phyloP scores from a whole-genome alignment of 1,140 invertebrate genomes.

The Aphelinus atriplicis region DNA sequence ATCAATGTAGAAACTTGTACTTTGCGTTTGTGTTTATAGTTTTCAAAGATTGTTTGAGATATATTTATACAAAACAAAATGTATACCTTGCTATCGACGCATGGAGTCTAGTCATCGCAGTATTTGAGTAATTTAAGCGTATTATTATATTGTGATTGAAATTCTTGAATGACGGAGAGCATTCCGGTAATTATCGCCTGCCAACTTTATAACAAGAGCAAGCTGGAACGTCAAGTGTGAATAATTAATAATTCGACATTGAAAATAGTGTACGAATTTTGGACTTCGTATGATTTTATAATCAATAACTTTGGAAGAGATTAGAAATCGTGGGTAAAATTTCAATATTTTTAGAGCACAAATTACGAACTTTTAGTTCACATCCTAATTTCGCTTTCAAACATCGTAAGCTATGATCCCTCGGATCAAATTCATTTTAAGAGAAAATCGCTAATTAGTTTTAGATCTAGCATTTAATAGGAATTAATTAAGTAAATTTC shows the following conservation, averaged over 20 bases:
- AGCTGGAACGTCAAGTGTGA: no score
- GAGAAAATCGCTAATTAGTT: conserved; percentile 26
- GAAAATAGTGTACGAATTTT: no score
- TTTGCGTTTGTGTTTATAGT: conserved; percentile 41
- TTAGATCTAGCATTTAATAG: conserved; percentile 35
- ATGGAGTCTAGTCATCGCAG: conserved; percentile 49
- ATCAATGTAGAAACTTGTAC: conserved; percentile 33
- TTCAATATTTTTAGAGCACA: no score
- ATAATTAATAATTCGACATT: no score
- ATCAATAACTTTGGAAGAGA: no score
- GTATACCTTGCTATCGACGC: conserved; percentile 38
- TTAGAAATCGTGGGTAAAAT: no score
- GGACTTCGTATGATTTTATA: no score
- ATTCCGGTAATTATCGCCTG: no score
- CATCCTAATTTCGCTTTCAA: conserved; percentile 28
- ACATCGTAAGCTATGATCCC: conserved; percentile 4
- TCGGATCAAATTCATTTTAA: not conserved
- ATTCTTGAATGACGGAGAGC: no score
- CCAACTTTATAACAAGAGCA: no score
- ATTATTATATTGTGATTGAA: no score
- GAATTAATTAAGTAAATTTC: conserved; percentile 33
- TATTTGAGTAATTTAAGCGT: conserved; percentile 40
- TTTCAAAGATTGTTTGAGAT: conserved; percentile 32
- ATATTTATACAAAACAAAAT: conserved; percentile 23
- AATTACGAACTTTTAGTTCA: conserved; percentile 19